Evolutionary conservation across 2,888 invertebrate genomes (phyloP).

Genomic region (Drosophila demipolita): DNA sequence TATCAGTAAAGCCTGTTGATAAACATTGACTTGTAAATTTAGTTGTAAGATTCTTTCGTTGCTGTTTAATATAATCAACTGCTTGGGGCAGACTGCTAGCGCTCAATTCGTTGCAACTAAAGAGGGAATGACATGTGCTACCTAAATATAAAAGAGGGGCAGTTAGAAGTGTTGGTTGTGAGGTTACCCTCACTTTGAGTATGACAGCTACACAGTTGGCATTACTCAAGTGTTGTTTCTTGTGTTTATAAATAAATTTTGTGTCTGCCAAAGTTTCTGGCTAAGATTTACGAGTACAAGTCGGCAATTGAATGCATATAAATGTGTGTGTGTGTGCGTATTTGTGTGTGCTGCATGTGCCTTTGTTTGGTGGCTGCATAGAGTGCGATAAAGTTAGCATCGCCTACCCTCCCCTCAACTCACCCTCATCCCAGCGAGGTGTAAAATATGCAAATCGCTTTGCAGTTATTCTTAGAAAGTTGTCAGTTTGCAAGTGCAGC

Average conservation of each 20-base stretch:
- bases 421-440: conserved; percentile 15
- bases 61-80: neutral
- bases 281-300: conserved; percentile 66
- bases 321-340: conserved; percentile 17
- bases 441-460: conserved; percentile 78
- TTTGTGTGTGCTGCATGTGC: conserved; percentile 43
- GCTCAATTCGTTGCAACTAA: conserved; percentile 5
- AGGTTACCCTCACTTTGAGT: conserved; percentile 1
- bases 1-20: neutral
- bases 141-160: neutral
- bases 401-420: neutral
- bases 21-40: conserved; percentile 6
- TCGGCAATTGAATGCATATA: conserved; percentile 37
- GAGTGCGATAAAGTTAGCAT: conserved; percentile 68
- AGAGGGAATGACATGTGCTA: conserved; percentile 21
- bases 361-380: conserved; percentile 61
- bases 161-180: too few relatives aligned
- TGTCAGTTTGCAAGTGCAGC: conserved; percentile 66
- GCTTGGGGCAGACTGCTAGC: neutral
- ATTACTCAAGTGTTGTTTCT: conserved; percentile 61
- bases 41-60: neutral
- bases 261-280: conserved; percentile 73
- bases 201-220: conserved; percentile 57
- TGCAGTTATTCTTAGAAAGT: conserved; percentile 78
- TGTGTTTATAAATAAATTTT: conserved; percentile 69